A percentile compares a stretch with the other conserved stretches of the same genome.
These are phyloP conservation scores for Erythrocebus patas DNA, from an alignment of 2,113 vertebrate species.

Conservation along the genomic window DNA sequence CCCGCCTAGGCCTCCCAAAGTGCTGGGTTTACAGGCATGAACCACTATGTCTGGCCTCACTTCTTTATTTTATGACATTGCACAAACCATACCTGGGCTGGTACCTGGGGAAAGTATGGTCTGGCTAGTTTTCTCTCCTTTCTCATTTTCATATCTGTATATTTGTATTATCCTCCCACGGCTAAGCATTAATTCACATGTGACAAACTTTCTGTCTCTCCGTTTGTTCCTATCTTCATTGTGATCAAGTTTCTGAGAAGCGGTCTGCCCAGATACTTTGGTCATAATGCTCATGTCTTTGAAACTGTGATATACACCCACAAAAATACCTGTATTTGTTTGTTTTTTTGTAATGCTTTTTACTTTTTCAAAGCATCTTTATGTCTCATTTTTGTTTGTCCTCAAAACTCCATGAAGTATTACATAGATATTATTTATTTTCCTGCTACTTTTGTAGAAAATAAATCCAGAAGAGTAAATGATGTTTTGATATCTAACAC, in stretches of 20 bases:
- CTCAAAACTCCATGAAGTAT: not conserved
- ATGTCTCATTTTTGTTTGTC: not conserved
- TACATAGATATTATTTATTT: not conserved
- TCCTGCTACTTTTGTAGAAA: not conserved
- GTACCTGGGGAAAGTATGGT: not conserved
- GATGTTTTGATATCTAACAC: not conserved
- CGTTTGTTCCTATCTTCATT: constrained; percentile 8
- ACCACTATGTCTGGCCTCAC: too few species aligned
- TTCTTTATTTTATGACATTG: not conserved
- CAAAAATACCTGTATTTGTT: not conserved
- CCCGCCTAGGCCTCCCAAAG: too few species aligned
- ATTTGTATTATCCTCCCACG: not conserved
- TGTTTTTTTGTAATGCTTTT: not conserved
- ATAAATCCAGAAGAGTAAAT: not conserved
- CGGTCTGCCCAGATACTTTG: not conserved
- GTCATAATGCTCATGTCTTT: not conserved
- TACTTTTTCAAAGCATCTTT: not conserved
- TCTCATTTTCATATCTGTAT: not conserved
- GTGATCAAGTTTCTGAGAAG: constrained; percentile 64
- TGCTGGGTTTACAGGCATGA: too few species aligned
- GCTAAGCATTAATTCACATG: not conserved
- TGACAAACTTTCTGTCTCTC: not conserved
- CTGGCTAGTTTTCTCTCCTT: not conserved
- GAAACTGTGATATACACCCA: constrained; percentile 50
- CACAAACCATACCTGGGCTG: not conserved